Conservation (phyloP, 2,113 vertebrate genomes). For the Petrocephalus microphthalmus region DNA sequence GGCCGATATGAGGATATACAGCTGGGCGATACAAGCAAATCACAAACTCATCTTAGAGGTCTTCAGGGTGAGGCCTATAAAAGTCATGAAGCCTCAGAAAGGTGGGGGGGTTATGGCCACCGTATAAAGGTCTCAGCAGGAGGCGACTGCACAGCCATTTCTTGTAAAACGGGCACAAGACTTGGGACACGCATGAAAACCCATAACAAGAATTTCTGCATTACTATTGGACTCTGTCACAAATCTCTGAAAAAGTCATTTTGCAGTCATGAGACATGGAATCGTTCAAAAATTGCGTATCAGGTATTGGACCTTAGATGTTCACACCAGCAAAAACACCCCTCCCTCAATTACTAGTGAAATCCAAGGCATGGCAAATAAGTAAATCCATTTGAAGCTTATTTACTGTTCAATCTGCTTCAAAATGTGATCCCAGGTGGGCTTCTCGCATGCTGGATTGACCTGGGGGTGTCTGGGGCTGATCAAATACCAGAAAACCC, state of each 20-base stretch:
- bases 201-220: background rate
- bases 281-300: background rate
- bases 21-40: background rate
- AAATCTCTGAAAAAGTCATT: conserved; percentile 5
- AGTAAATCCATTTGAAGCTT: background rate
- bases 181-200: background rate
- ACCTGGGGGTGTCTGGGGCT: background rate
- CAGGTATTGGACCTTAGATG: background rate
- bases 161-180: background rate
- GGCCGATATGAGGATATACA: background rate
- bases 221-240: background rate
- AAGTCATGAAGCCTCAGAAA: background rate
- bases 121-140: background rate
- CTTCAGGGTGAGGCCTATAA: background rate
- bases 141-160: background rate
- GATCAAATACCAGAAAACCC: background rate
- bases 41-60: background rate
- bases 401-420: background rate
- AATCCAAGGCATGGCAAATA: background rate
- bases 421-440: background rate
- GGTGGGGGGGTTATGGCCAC: background rate
- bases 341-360: background rate
- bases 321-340: background rate
- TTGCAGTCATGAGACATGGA: background rate
- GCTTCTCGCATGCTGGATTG: background rate